A percentile compares a stretch with the other conserved stretches of the same genome.
These are phyloP conservation scores for Zeuzera pyrina DNA, from an alignment of 2,888 invertebrate genomes.

Conservation along the genomic window DNA sequence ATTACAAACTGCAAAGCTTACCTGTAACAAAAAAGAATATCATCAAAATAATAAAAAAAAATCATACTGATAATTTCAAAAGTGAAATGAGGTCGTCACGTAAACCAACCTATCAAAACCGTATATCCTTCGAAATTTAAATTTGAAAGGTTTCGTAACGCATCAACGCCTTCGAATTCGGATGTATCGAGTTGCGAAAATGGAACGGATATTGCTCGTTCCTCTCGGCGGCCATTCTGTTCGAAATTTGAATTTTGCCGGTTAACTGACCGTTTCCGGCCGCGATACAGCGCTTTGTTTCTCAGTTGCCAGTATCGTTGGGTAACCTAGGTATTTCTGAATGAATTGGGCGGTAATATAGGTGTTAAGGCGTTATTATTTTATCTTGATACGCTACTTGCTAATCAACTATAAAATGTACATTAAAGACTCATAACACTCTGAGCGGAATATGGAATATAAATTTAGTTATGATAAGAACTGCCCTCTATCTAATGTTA, in stretches of 20 bases:
- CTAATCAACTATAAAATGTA: no score
- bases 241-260: slow-evolving; percentile 70
- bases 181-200: slow-evolving; percentile 60
- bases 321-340: slow-evolving; percentile 29
- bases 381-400: no score
- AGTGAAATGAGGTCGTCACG: slow-evolving; percentile 10
- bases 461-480: no score
- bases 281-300: slow-evolving; percentile 46
- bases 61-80: not conserved
- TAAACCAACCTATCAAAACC: slow-evolving; percentile 21
- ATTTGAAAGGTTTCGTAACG: slow-evolving; percentile 45
- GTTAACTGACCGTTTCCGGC: slow-evolving; percentile 65
- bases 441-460: no score
- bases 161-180: slow-evolving; percentile 52
- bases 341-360: slow-evolving; percentile 17
- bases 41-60: no score
- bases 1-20: no score
- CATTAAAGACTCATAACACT: no score
- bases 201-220: slow-evolving; percentile 70
- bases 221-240: slow-evolving; percentile 60
- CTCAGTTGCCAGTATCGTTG: no score
- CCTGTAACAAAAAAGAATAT: no score
- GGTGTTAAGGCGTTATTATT: no score
- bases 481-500: no score
- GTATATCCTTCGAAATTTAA: slow-evolving; percentile 37